Base-by-base conservation (phyloP, 2,113 vertebrate genomes). In the Lepidothrix coronata region DNA sequence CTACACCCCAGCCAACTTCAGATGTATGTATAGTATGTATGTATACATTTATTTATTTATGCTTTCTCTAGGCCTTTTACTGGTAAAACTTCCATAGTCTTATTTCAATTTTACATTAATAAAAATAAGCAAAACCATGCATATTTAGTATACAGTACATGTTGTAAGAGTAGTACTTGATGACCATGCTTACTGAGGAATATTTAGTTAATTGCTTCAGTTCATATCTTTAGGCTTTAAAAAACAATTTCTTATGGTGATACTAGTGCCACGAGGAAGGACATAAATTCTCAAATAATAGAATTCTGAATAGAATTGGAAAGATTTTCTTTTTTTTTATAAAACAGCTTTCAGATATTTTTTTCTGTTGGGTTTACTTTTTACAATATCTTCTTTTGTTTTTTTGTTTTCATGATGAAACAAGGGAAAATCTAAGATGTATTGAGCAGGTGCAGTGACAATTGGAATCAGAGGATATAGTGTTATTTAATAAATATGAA, bases 401-500 rank as follows among this genome's bases (percentile, higher is more conserved):
- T 13, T 44, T 37, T 39, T 10, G 19, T 83, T 93, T 86, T 62
- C 22, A 14, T 51, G 13, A 46, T 43, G 12, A 71, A 83, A 80
- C 4, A 54, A 76, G 7, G 35, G 33, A 71, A 82, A 82, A 79
- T 22, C 41, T 68, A 27, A 88, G 9, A 27, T 16, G 10, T 55
- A 30, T 22, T 85, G 85, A 90, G 35, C 75, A 95, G 79, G 55
- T 83, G 83, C 3, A 79, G 12, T 67, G 66, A 87, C 55, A 93
- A 94, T 89, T 78, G 4, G 67, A 63, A 91, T 81, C 15, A 91
- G 33, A 74, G 23, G 25, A 73, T 48, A 63, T 33, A 51, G 87
- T 61, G 17, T 27, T 85, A 92, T 89, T 93, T 94, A 93, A 82
- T 78, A 87, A 91, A 52, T 67, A 63, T 28, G 52, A 89, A 89